Evolutionary conservation across 2,888 invertebrate genomes (phyloP).

Genomic region (Drosophila helvetica): DNA sequence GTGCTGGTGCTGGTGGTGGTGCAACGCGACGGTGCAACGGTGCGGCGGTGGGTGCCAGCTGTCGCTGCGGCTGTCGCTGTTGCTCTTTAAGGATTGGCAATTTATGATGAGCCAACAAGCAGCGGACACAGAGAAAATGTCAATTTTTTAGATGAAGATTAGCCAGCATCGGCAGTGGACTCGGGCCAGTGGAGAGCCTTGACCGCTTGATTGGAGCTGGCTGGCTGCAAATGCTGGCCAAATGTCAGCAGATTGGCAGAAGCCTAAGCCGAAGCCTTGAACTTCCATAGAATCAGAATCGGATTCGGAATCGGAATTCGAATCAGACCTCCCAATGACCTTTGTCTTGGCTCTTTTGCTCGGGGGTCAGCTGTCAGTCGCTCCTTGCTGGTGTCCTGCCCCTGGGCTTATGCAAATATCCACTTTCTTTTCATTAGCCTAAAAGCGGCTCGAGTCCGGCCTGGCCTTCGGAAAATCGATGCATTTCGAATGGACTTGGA

Average conservation of each 20-base stretch:
- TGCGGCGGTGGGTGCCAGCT: constrained; percentile 9
- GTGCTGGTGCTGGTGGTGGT: background rate
- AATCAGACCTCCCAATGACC: background rate
- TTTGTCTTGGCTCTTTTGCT: background rate
- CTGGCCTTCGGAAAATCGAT: constrained; percentile 60
- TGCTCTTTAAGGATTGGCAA: constrained; percentile 47
- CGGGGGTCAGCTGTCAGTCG: too few relatives aligned
- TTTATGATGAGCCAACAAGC: constrained; percentile 32
- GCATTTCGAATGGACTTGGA: constrained; percentile 66
- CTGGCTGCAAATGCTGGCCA: constrained; percentile 30
- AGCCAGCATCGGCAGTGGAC: constrained; percentile 20
- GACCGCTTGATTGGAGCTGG: constrained; percentile 35
- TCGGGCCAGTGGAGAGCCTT: constrained; percentile 21
- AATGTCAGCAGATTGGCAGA: constrained; percentile 26
- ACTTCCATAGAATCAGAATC: background rate
- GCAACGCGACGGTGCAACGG: too few relatives aligned
- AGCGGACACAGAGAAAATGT: constrained; percentile 26
- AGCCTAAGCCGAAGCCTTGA: background rate
- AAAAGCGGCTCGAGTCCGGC: constrained; percentile 36
- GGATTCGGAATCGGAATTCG: background rate
- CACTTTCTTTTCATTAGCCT: constrained; percentile 55
- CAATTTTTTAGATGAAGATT: constrained; percentile 43
- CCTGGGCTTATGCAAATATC: constrained; percentile 25
- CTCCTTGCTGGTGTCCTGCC: background rate
- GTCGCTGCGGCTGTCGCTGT: background rate